Percentiles rank a stretch among this genome's conserved stretches.
These are phyloP conservation scores for Tyria jacobaeae DNA, from an alignment of 2,888 invertebrate genomes.

Conservation along the genomic window DNA sequence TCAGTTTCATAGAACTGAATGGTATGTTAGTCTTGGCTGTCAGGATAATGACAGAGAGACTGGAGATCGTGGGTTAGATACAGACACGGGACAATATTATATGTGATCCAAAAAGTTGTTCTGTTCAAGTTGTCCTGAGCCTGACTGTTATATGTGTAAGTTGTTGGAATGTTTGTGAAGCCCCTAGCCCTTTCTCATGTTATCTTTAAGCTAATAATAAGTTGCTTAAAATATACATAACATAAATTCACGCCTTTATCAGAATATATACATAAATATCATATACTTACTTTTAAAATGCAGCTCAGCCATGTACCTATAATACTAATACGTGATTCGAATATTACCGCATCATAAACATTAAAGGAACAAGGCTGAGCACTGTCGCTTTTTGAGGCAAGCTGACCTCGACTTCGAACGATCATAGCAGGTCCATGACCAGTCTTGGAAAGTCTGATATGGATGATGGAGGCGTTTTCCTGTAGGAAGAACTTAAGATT, in stretches of 20 bases:
- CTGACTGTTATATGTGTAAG: too few relatives aligned
- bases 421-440: constrained; percentile 65
- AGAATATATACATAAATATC: neutral
- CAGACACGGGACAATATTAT: too few relatives aligned
- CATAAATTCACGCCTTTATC: neutral
- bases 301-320: constrained; percentile 14
- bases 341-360: constrained; percentile 53
- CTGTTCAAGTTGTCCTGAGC: too few relatives aligned
- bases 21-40: too few relatives aligned
- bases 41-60: too few relatives aligned
- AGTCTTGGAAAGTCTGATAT: constrained; percentile 53
- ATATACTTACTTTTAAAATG: neutral
- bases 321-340: constrained; percentile 54
- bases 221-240: neutral
- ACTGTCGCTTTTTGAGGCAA: constrained; percentile 33
- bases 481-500: constrained; percentile 42
- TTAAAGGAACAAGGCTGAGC: constrained; percentile 60
- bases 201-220: neutral
- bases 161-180: too few relatives aligned
- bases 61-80: too few relatives aligned
- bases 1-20: too few relatives aligned
- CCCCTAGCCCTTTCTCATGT: too few relatives aligned
- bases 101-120: too few relatives aligned
- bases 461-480: constrained; percentile 52
- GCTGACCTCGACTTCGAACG: constrained; percentile 67